Evolutionary conservation across 1,140 invertebrate species (phyloP), one percentile per base, ranked within the genome.

Genomic region (Sinella curviseta): DNA sequence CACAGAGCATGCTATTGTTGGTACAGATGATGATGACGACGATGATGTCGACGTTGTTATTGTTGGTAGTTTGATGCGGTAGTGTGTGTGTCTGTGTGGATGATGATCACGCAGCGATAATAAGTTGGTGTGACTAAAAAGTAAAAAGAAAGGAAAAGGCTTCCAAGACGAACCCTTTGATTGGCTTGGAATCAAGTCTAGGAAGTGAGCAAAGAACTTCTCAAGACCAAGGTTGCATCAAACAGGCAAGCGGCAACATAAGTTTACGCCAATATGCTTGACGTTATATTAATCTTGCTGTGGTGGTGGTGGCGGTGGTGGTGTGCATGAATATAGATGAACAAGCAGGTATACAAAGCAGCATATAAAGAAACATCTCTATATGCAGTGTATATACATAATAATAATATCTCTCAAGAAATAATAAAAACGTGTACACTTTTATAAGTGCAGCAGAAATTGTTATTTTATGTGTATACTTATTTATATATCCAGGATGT

Each of bases 131-230:
- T 70, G 65, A 70, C 65, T 70, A 70, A 70, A 30, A n/a, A 30
- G 30, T 31, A 14, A 70, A 70, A 70, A 70, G 65, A 70, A 70
- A 70, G 65, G 65, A 70, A 60, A 70, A 70, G 65, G 65, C 65
- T 70, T 70, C 30, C 65, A 70, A 70, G 65, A 70, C 65, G 65
- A 70, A 70, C 65, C 65, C 65, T 70, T 70, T 70, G 65, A 70
- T 70, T 70, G 65, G 65, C 65, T 70, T 70, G 65, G 65, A 70
- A 30, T 70, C 14, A 33, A 30, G 65, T 31, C 65, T 70, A 70
- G 65, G 65, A 70, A 70, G 65, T 70, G 57, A 65, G 24, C n/a
- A n/a, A n/a, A 14, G 12, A 70, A 70, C 26, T 24, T 70, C 65
- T 70, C 26, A 70, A 70, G 65, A 70, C 65, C 65, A 70, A 70